Conservation (phyloP, 1,140 invertebrate genomes). For the Drosophila bocki region DNA sequence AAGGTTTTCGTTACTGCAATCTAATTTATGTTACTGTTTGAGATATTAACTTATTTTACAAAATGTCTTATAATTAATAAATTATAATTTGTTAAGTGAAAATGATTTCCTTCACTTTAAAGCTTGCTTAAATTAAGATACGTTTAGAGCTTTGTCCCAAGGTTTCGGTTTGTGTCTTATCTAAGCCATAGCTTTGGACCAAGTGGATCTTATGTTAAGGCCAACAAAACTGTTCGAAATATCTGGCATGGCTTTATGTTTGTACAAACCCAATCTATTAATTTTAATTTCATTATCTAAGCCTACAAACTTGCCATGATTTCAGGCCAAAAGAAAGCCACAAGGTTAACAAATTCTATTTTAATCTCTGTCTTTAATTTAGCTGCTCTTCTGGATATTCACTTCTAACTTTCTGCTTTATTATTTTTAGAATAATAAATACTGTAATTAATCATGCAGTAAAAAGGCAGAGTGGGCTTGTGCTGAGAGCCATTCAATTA, state of each 20-base stretch:
- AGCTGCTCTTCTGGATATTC: neutral
- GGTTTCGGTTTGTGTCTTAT: neutral
- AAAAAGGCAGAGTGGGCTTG: neutral
- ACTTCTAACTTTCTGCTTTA: neutral
- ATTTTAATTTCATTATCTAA: neutral
- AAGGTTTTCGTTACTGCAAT: neutral
- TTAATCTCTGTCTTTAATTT: too few relatives aligned
- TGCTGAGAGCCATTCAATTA: constrained; percentile 25
- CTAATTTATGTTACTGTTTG: neutral
- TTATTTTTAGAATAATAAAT: neutral
- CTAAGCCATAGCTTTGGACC: neutral
- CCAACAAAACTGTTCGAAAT: constrained; percentile 18
- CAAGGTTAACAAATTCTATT: neutral
- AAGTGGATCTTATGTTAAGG: constrained; percentile 14
- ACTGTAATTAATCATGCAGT: neutral
- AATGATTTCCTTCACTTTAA: accelerated
- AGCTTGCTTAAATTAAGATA: neutral
- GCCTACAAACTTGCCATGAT: too few relatives aligned
- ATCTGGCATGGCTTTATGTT: neutral
- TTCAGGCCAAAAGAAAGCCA: neutral
- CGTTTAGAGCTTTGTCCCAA: constrained; percentile 17
- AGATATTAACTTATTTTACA: neutral
- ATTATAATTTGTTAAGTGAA: neutral
- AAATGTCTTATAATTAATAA: too few relatives aligned
- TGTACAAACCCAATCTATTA: neutral